Percentiles rank a stretch among this genome's conserved stretches.
Conservation (phyloP, 2,797 vertebrate genomes). For the Petrocephalus schoutedeni region DNA sequence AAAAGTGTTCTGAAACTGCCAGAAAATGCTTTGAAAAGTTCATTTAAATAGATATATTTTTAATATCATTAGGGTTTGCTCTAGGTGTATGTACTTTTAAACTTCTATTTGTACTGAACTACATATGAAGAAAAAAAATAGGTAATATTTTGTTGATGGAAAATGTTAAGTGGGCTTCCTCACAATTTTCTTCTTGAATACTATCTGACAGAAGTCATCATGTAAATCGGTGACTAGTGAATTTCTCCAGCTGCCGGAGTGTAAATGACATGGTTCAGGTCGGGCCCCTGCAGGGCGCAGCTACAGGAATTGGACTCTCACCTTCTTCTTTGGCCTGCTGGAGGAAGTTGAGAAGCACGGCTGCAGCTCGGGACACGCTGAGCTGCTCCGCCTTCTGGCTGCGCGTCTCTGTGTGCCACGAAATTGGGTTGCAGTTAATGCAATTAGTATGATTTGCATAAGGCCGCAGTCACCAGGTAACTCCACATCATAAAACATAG, state of each 20-base stretch:
- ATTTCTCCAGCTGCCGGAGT: not conserved
- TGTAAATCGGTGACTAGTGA: not conserved
- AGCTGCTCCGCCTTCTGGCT: constrained; percentile 72
- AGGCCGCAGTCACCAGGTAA: not conserved
- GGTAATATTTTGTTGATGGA: not conserved
- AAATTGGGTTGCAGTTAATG: constrained; percentile 10
- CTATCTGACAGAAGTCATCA: not conserved
- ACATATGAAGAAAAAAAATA: not conserved
- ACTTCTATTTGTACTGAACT: not conserved
- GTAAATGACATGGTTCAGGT: not conserved
- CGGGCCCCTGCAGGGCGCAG: not conserved
- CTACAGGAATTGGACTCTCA: constrained; percentile 40
- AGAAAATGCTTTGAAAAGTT: not conserved
- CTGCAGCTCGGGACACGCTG: constrained; percentile 70
- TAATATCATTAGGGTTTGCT: not conserved
- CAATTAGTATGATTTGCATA: not conserved
- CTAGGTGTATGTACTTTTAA: not conserved
- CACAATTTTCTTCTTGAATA: not conserved
- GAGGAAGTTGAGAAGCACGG: constrained; percentile 70
- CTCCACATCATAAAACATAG: not conserved
- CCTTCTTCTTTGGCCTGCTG: constrained; percentile 70
- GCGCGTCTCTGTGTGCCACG: constrained; percentile 67
- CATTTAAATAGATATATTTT: not conserved
- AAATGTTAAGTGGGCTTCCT: not conserved
- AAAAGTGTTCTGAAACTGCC: not conserved